phyloP scores from a whole-genome alignment of 1,140 invertebrate genomes.

The Hirudo medicinalis region DNA sequence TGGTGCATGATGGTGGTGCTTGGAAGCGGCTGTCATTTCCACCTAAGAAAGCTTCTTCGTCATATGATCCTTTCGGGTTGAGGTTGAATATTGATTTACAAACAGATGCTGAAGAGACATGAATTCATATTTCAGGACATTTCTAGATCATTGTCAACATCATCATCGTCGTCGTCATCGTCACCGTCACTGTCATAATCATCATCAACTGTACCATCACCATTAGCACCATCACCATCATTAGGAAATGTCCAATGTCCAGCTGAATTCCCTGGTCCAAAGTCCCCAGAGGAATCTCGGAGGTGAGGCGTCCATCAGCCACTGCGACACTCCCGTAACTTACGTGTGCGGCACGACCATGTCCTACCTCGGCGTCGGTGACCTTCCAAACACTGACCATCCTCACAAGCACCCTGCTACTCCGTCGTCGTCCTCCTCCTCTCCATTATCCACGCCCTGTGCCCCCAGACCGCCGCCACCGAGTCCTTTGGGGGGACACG shows the following conservation, averaged over 20 bases:
- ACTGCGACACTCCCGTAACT: background rate
- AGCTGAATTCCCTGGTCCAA: background rate
- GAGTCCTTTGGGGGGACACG: no score
- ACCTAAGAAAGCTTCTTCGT: no score
- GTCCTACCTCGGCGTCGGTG: background rate
- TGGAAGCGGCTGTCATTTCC: no score
- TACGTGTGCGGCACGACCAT: background rate
- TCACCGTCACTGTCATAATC: background rate
- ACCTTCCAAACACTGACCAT: background rate
- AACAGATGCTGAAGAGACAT: no score
- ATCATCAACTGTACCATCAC: background rate
- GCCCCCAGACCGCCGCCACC: no score
- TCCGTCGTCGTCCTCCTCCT: background rate
- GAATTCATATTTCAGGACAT: no score
- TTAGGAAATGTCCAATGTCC: background rate
- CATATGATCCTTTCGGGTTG: no score
- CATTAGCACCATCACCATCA: background rate
- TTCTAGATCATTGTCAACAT: background rate
- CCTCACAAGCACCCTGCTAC: background rate
- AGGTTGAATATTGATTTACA: no score
- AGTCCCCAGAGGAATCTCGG: background rate
- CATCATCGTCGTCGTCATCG: slow-evolving; percentile 8
- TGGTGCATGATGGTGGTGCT: no score
- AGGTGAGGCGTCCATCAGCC: background rate
- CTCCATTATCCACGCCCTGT: background rate